These are phyloP conservation scores for Dermatophagoides farinae DNA, from an alignment of 1,140 invertebrate genomes.

Conservation along the genomic window DNA sequence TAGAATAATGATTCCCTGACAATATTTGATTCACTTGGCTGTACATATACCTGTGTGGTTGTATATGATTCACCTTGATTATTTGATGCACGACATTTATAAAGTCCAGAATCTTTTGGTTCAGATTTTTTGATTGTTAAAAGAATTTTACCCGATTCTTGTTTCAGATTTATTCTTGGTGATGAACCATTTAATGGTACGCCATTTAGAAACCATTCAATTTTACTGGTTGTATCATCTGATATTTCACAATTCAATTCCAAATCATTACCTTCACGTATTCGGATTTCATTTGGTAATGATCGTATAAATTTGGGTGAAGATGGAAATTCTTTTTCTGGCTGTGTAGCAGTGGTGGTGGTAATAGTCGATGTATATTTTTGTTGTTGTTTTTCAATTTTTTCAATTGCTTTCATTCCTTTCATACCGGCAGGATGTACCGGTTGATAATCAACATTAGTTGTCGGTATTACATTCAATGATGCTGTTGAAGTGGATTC, in stretches of 20 bases:
- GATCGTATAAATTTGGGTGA: slow-evolving; percentile 67
- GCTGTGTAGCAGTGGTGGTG: slow-evolving; percentile 52
- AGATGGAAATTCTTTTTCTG: slow-evolving; percentile 33
- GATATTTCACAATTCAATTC: slow-evolving; percentile 72
- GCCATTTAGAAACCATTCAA: slow-evolving; percentile 74
- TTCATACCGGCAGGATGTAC: slow-evolving; percentile 81
- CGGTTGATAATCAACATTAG: slow-evolving; percentile 51
- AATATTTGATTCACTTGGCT: background rate
- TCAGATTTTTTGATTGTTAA: slow-evolving; percentile 56
- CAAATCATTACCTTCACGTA: slow-evolving; percentile 71
- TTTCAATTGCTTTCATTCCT: slow-evolving; percentile 69
- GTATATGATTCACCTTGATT: slow-evolving; percentile 62
- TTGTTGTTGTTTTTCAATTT: slow-evolving; percentile 45
- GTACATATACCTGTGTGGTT: slow-evolving; percentile 48
- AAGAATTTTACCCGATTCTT: slow-evolving; percentile 72
- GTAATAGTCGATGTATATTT: slow-evolving; percentile 17
- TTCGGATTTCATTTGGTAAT: slow-evolving; percentile 50
- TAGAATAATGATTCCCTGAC: background rate
- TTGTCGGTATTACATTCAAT: slow-evolving; percentile 32
- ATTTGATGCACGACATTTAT: slow-evolving; percentile 31
- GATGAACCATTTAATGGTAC: slow-evolving; percentile 59
- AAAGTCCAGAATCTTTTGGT: slow-evolving; percentile 53
- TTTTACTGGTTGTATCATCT: slow-evolving; percentile 79
- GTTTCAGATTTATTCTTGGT: slow-evolving; percentile 68
- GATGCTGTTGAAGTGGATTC: slow-evolving; percentile 1